Evolutionary conservation across 2,888 invertebrate species (phyloP).

Genomic region (Rhorus exstirpatorius): DNA sequence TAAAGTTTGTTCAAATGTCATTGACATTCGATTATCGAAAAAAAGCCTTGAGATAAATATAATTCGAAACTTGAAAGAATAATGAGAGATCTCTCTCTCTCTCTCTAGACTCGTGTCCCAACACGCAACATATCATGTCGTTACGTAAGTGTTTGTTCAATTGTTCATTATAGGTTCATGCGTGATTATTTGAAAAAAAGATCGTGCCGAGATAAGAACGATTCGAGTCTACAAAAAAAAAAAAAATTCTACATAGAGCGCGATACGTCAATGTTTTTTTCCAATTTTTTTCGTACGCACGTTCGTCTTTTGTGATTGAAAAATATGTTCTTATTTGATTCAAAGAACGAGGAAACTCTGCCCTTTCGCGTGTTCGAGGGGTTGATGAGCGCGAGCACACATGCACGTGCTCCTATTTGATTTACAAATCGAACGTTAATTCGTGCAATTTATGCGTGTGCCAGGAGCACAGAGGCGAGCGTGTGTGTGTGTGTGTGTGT

Average conservation of each 20-base stretch:
- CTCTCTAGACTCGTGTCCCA: neutral
- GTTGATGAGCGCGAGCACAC: conserved; percentile 19
- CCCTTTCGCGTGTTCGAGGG: no score
- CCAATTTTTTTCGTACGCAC: no score
- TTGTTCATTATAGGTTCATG: neutral
- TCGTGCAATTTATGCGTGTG: conserved; percentile 72
- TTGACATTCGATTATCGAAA: conserved; percentile 4
- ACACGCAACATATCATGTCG: neutral
- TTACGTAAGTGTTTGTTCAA: neutral
- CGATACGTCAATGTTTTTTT: no score
- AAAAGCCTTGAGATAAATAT: neutral
- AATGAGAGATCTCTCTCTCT: neutral
- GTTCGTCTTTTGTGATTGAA: no score
- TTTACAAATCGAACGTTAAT: conserved; percentile 79
- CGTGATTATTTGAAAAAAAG: neutral
- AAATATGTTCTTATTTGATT: no score
- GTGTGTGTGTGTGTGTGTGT: neutral
- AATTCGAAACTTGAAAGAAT: neutral
- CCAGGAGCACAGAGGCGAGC: conserved; percentile 64
- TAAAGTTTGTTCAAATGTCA: neutral
- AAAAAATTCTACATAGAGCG: no score
- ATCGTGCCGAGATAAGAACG: neutral
- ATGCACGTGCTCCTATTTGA: conserved; percentile 73
- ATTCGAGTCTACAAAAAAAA: no score
- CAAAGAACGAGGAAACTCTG: no score